These are phyloP conservation scores for Ceryle rudis DNA, from an alignment of 2,797 vertebrate species.

Conservation along the genomic window DNA sequence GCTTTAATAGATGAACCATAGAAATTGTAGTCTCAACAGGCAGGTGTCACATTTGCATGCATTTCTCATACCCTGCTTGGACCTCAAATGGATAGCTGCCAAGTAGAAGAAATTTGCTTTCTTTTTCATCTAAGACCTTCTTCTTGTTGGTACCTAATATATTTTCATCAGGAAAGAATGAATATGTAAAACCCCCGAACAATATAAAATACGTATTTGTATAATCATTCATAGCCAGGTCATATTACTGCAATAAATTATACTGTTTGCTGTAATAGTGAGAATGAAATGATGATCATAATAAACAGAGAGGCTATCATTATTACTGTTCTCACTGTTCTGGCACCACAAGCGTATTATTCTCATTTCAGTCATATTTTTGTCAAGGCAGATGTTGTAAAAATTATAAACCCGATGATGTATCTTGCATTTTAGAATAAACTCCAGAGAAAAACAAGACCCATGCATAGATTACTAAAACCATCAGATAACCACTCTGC, in stretches of 20 bases:
- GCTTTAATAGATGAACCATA: slow-evolving; percentile 51
- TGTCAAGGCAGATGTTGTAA: slow-evolving; percentile 46
- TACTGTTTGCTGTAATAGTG: slow-evolving; percentile 40
- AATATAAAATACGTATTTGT: slow-evolving; percentile 63
- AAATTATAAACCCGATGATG: slow-evolving; percentile 31
- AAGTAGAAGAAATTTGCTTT: slow-evolving; percentile 63
- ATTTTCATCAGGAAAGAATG: slow-evolving; percentile 54
- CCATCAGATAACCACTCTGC: background rate
- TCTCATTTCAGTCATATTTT: slow-evolving; percentile 62
- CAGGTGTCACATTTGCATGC: slow-evolving; percentile 59
- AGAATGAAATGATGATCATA: slow-evolving; percentile 65
- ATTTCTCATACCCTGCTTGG: slow-evolving; percentile 28
- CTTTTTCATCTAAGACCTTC: slow-evolving; percentile 35
- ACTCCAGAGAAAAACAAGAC: background rate
- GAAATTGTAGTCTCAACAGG: slow-evolving; percentile 55
- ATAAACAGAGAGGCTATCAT: slow-evolving; percentile 54
- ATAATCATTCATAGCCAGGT: slow-evolving; percentile 60
- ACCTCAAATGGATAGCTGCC: slow-evolving; percentile 53
- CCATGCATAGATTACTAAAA: background rate
- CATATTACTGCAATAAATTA: slow-evolving; percentile 64
- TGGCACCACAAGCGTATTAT: slow-evolving; percentile 15
- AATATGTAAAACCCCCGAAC: slow-evolving; percentile 19
- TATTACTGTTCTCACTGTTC: slow-evolving; percentile 49
- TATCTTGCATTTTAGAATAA: background rate
- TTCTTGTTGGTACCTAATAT: slow-evolving; percentile 31